A percentile compares a stretch with the other conserved stretches of the same genome.
Conservation (phyloP, 2,113 vertebrate genomes). For the Terrapene triunguis region DNA sequence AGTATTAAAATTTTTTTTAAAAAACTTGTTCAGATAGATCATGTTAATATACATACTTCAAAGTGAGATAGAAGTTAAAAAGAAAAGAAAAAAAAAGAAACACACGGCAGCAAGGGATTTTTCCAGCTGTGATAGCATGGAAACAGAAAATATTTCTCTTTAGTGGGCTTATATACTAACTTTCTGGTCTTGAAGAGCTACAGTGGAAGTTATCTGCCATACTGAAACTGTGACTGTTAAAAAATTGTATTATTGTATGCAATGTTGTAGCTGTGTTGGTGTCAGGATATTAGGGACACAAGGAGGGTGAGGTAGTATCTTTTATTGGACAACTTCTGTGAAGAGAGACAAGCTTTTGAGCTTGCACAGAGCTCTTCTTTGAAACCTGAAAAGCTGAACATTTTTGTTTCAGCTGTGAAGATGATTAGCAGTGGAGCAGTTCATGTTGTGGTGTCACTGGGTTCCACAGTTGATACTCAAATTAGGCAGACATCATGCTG, state of each 20-base stretch:
- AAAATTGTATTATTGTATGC: no score
- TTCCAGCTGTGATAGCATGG: not conserved
- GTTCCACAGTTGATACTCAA: not conserved
- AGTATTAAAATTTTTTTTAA: no score
- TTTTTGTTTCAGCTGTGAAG: not conserved
- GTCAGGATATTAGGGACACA: no score
- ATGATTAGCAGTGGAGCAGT: not conserved
- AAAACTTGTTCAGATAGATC: no score
- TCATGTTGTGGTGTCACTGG: not conserved
- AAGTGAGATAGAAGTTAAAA: not conserved
- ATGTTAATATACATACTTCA: not conserved
- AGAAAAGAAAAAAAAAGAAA: not conserved
- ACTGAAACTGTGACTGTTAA: not conserved
- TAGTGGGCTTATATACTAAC: not conserved
- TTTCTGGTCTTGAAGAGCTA: not conserved
- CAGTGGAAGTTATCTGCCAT: not conserved
- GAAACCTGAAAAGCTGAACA: no score
- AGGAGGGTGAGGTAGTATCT: no score
- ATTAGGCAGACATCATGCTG: not conserved
- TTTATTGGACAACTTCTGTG: no score
- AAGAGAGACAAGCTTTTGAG: no score
- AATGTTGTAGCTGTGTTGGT: no score
- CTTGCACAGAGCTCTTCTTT: no score
- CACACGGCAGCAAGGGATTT: no score
- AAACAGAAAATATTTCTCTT: not conserved